Evolutionary conservation across 1,140 invertebrate genomes (phyloP).

Genomic region (Copidosoma floridanum): DNA sequence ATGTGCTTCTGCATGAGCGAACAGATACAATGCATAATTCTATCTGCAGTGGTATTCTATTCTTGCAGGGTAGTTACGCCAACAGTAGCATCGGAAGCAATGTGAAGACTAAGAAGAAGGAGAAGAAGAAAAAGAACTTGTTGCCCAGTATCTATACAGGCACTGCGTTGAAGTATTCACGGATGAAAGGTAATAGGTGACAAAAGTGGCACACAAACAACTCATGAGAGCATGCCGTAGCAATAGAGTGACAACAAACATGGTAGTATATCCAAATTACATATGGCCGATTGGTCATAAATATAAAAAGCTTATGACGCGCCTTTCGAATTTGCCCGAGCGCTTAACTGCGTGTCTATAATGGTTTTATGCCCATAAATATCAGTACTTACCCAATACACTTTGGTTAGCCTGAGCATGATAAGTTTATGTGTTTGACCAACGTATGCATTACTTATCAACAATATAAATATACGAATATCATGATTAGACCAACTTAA

Average conservation of each 20-base stretch:
- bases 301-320: conserved; percentile 43
- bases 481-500: no score
- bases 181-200: no score
- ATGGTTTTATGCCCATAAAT: no score
- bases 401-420: no score
- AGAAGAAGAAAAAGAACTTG: no score
- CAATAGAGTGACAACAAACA: conserved; percentile 34
- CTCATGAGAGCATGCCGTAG: no score
- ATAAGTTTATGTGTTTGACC: background rate
- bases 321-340: conserved; percentile 46
- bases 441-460: no score
- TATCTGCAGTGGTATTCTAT: background rate
- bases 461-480: background rate
- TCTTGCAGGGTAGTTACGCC: conserved; percentile 27
- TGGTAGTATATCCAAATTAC: conserved; percentile 49
- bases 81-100: background rate
- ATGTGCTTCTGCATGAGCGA: conserved; percentile 49
- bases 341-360: no score
- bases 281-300: conserved; percentile 55
- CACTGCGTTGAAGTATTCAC: no score
- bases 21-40: background rate
- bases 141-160: no score
- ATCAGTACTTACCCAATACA: no score
- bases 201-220: no score
- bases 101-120: conserved; percentile 38